Evolutionary conservation across 2,888 invertebrate species (phyloP).

Genomic region (Chromoteleia sp.): DNA sequence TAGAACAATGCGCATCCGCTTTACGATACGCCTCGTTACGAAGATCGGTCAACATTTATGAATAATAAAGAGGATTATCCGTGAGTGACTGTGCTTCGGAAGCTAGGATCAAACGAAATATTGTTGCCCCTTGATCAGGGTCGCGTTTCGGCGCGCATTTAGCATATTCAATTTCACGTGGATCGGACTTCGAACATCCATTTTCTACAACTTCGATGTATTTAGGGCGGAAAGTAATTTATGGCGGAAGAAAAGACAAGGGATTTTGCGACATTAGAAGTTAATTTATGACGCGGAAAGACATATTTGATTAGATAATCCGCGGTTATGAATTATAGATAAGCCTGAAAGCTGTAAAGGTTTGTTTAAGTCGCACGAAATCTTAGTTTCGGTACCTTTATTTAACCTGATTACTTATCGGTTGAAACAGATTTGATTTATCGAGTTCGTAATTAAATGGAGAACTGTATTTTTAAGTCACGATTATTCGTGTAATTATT

Average conservation of each 20-base stretch:
- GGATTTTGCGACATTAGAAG: constrained; percentile 6
- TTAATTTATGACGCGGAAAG: constrained; percentile 27
- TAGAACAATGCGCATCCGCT: constrained; percentile 30
- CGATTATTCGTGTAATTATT: constrained; percentile 3
- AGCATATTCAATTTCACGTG: constrained; percentile 16
- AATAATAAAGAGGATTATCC: constrained; percentile 43
- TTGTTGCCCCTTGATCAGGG: background rate
- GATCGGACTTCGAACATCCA: background rate
- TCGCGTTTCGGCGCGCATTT: background rate
- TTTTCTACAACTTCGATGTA: constrained; percentile 4
- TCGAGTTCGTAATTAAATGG: background rate
- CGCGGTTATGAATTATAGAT: background rate
- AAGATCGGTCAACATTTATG: constrained; percentile 43
- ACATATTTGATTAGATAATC: constrained; percentile 12
- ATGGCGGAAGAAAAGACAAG: background rate
- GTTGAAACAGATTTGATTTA: background rate
- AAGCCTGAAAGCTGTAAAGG: background rate
- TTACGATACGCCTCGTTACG: constrained; percentile 4
- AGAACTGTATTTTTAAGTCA: constrained; percentile 12
- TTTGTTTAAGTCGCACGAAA: background rate
- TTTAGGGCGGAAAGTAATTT: constrained; percentile 17
- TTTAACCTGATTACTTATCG: constrained; percentile 13
- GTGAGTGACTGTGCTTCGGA: background rate
- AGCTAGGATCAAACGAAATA: background rate
- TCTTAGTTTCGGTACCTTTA: background rate